These are phyloP conservation scores for Oreochromis tanganicae DNA, from an alignment of 2,113 vertebrate species.

Conservation along the genomic window DNA sequence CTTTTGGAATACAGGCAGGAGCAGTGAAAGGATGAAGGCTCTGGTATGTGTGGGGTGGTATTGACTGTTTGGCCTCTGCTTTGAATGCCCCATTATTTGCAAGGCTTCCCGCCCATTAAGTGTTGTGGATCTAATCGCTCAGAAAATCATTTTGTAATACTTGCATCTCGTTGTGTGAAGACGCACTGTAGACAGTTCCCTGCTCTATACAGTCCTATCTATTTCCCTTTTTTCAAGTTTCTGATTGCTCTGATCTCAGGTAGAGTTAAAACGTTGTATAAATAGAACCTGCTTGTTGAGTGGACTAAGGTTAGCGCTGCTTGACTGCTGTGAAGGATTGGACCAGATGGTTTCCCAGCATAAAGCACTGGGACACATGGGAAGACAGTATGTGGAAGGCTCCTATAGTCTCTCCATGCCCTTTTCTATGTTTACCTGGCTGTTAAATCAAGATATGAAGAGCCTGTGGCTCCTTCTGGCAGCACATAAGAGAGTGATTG, in stretches of 20 bases:
- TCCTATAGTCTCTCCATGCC: neutral
- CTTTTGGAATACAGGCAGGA: neutral
- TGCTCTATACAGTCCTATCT: neutral
- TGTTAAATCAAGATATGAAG: neutral
- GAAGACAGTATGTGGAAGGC: slow-evolving; percentile 8
- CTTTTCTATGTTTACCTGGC: slow-evolving; percentile 2
- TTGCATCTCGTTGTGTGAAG: neutral
- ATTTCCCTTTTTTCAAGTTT: neutral
- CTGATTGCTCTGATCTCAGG: neutral
- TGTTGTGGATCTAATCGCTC: slow-evolving; percentile 32
- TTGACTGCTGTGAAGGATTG: slow-evolving; percentile 25
- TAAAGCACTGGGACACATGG: slow-evolving; percentile 13
- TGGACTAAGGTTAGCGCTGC: neutral
- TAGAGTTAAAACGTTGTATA: neutral
- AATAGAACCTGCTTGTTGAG: neutral
- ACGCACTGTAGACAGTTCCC: neutral
- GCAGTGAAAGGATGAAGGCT: slow-evolving; percentile 26
- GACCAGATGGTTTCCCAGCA: slow-evolving; percentile 62
- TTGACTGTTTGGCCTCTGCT: slow-evolving; percentile 50
- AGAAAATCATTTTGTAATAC: slow-evolving; percentile 18
- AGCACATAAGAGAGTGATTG: neutral
- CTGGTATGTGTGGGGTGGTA: slow-evolving; percentile 38
- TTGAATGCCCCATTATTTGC: slow-evolving; percentile 56
- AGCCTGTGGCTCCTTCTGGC: neutral
- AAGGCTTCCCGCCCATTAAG: slow-evolving; percentile 29